Conservation (phyloP, 53 echinoderm and acorn worm species). For the Echinarachnius parma region DNA sequence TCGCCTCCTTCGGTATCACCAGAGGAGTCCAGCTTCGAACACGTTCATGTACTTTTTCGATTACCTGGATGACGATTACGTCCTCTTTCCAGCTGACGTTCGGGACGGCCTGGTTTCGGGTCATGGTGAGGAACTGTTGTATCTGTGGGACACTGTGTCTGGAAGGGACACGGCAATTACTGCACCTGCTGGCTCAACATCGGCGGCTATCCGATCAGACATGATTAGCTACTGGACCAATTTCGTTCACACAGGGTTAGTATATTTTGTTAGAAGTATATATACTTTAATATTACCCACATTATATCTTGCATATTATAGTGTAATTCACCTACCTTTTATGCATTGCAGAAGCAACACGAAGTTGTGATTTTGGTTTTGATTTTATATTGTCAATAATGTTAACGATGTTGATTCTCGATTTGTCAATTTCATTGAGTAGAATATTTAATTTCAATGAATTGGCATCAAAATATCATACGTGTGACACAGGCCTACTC, state of each 20-base stretch:
- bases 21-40: not conserved
- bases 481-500: too few relatives aligned
- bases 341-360: too few relatives aligned
- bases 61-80: constrained; percentile 10
- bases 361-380: too few relatives aligned
- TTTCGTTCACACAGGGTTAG: constrained; percentile 59
- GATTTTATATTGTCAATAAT: too few relatives aligned
- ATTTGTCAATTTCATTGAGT: too few relatives aligned
- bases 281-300: not conserved
- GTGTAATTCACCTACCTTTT: too few relatives aligned
- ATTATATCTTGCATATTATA: not conserved
- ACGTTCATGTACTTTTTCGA: constrained; percentile 47
- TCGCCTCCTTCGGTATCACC: constrained; percentile 2
- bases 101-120: constrained; percentile 8
- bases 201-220: not conserved
- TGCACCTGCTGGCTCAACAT: not conserved
- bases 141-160: constrained; percentile 31
- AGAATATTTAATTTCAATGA: too few relatives aligned
- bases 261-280: too few relatives aligned
- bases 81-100: not conserved
- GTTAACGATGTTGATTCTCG: too few relatives aligned
- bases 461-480: too few relatives aligned
- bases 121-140: constrained; percentile 32
- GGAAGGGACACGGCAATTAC: not conserved
- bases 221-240: constrained; percentile 57